Conservation (phyloP, 2,113 vertebrate species). For the Philantomba maxwellii region DNA sequence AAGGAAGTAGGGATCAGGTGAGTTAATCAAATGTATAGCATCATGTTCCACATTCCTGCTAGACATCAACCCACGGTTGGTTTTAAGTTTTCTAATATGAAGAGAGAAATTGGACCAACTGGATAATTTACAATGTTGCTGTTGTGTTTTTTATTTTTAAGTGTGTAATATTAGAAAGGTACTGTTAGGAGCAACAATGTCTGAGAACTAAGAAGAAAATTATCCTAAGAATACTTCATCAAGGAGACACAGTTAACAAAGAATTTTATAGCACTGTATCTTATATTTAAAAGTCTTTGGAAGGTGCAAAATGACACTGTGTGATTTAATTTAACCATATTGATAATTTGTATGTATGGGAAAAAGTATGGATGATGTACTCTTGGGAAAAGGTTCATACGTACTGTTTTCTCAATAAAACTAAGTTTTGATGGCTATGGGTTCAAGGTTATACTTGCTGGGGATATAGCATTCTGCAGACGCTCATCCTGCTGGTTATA, state of each 20-base stretch:
- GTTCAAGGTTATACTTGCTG: neutral
- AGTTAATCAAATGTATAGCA: neutral
- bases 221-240: neutral
- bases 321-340: neutral
- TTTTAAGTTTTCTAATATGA: neutral
- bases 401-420: neutral
- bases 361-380: neutral
- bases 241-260: neutral
- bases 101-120: neutral
- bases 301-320: neutral
- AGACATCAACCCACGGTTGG: neutral
- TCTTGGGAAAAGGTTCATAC: neutral
- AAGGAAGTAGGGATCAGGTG: neutral
- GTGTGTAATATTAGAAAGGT: neutral
- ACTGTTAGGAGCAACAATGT: neutral
- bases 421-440: neutral
- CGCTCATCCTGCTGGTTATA: neutral
- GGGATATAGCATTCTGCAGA: neutral
- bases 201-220: neutral
- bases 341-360: neutral
- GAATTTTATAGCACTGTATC: neutral
- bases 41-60: neutral
- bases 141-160: neutral
- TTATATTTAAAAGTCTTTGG: neutral
- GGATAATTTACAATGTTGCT: neutral